phyloP scores from a whole-genome alignment of 2,888 invertebrate species.

The Agrochola macilenta region DNA sequence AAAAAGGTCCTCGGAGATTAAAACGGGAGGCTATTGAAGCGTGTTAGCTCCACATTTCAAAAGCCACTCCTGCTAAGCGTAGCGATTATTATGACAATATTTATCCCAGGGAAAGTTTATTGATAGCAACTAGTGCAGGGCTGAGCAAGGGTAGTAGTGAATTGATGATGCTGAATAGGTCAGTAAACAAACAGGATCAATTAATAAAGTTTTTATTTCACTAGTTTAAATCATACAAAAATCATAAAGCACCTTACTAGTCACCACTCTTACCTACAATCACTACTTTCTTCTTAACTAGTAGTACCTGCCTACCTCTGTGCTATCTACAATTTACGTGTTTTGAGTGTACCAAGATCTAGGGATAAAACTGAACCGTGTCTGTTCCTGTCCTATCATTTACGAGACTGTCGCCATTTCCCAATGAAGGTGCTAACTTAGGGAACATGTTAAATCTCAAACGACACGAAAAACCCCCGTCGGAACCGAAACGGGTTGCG shows the following conservation, averaged over 20 bases:
- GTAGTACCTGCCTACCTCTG: not conserved
- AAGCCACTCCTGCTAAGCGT: not conserved
- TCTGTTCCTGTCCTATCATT: slow-evolving; percentile 25
- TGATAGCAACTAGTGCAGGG: slow-evolving; percentile 3
- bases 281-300: not conserved
- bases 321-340: not conserved
- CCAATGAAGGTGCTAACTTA: slow-evolving; percentile 18
- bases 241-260: not conserved
- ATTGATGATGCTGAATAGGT: not conserved
- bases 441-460: slow-evolving; percentile 39
- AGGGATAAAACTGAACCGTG: slow-evolving; percentile 1
- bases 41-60: slow-evolving; percentile 7
- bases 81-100: slow-evolving; percentile 9
- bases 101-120: not conserved
- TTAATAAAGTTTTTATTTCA: not conserved
- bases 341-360: not conserved
- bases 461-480: slow-evolving; percentile 37
- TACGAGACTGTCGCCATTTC: slow-evolving; percentile 19
- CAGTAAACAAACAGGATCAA: not conserved
- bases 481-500: slow-evolving; percentile 34
- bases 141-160: not conserved
- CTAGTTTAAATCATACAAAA: not conserved
- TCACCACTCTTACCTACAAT: not conserved
- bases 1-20: slow-evolving; percentile 29
- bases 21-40: slow-evolving; percentile 7